phyloP scores from a whole-genome alignment of 2,113 vertebrate genomes.

The Chiloscyllium plagiosum region DNA sequence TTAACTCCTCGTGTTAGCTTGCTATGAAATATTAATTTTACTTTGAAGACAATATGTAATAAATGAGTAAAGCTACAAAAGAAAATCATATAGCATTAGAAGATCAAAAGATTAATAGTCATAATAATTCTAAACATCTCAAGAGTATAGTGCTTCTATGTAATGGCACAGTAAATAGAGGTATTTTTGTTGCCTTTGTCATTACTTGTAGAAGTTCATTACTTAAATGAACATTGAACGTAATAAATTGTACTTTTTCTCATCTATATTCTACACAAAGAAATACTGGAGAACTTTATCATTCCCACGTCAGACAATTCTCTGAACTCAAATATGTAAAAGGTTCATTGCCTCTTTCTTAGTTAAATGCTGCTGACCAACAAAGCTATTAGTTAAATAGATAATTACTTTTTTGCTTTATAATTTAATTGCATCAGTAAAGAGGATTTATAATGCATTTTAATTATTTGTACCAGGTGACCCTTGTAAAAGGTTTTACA shows the following conservation, averaged over 20 bases:
- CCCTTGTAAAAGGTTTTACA: conserved; percentile 37
- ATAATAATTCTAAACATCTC: conserved; percentile 13
- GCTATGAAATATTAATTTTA: conserved; percentile 25
- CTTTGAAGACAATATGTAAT: not conserved
- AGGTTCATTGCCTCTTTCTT: conserved; percentile 37
- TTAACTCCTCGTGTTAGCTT: not conserved
- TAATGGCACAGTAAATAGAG: not conserved
- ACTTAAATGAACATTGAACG: not conserved
- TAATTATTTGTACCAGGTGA: conserved; percentile 37
- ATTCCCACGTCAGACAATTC: conserved; percentile 14
- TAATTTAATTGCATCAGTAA: conserved; percentile 37
- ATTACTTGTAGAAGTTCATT: not conserved
- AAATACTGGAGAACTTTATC: conserved; percentile 6
- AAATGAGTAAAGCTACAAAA: not conserved
- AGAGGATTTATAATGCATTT: conserved; percentile 38
- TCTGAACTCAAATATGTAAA: conserved; percentile 35
- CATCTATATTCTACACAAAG: conserved; percentile 17
- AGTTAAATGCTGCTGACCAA: conserved; percentile 38
- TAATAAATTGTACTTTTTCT: not conserved
- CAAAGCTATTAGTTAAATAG: conserved; percentile 38
- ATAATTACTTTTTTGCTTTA: conserved; percentile 39
- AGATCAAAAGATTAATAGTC: conserved; percentile 1
- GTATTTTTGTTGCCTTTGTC: not conserved
- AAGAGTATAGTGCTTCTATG: not conserved
- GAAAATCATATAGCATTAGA: not conserved